These are phyloP conservation scores for Heliangelus exortis DNA, from an alignment of 2,797 vertebrate genomes.

Conservation along the genomic window DNA sequence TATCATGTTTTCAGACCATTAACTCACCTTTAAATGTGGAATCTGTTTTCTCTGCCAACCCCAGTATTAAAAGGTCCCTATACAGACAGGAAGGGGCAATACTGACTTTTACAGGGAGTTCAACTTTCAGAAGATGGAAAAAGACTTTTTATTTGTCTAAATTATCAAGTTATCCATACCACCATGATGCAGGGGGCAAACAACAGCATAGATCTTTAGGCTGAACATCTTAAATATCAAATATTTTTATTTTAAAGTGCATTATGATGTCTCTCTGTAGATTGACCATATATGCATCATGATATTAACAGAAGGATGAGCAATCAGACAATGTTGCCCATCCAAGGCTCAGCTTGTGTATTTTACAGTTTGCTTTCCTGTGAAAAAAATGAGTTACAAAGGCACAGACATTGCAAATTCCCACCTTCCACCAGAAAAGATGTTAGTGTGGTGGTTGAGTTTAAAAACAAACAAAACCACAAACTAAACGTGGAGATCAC, in stretches of 20 bases:
- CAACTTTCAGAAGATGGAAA: not conserved
- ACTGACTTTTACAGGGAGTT: not conserved
- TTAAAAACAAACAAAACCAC: not conserved
- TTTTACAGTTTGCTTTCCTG: not conserved
- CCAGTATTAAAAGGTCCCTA: not conserved
- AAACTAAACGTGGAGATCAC: too few relatives aligned
- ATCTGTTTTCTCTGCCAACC: too few relatives aligned
- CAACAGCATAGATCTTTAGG: not conserved
- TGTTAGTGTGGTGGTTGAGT: not conserved
- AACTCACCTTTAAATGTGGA: not conserved
- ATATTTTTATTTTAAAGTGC: not conserved
- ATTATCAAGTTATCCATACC: not conserved
- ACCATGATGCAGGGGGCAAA: not conserved
- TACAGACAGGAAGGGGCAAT: not conserved
- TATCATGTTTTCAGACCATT: accelerated
- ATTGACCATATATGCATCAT: not conserved
- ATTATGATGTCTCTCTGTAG: not conserved
- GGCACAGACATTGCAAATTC: not conserved
- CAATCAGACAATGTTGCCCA: not conserved
- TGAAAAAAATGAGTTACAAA: not conserved
- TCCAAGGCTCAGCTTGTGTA: not conserved
- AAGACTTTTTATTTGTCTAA: not conserved
- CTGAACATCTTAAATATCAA: not conserved
- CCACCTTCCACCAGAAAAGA: not conserved
- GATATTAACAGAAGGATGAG: not conserved